Evolutionary conservation across 2,888 invertebrate genomes (phyloP), one percentile per base, ranked within the genome.

Genomic region (Cacoxenus indagator): DNA sequence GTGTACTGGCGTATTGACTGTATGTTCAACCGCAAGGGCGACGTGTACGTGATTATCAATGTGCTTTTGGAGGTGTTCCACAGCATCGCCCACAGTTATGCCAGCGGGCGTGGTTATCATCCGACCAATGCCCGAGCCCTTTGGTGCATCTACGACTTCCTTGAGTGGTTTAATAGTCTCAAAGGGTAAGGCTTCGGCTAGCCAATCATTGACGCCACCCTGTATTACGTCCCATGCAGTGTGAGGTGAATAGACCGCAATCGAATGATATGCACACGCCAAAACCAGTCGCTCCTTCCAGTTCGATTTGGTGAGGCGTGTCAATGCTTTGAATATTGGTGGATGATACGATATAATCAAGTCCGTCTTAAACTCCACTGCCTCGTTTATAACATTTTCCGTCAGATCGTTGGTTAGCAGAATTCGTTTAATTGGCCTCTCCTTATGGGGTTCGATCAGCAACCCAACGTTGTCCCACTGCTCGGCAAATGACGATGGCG

Each of bases 391-490:
- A 0, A 98, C 97, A 73, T 91, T 91, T 87, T 96, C 94, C 0
- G 97, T 98, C 45, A 98, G 89, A 87, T 98, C 98, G 88, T 97
- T 98, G 1, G 98, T 98, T 45, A 98, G 88, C 67, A 98, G 85
- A 65, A 97, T 91, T 69, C 90, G 92, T 4, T 88, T 89, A 14
- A 96, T 89, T 4, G 87, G 81, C 75, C 89, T 90, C 55, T 90
- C 88, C 27, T 90, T 89, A 27, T 88, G 89, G 0, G 97, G 97
- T 85, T 98, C 95, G 11, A 98, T 91, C 27, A 98, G 89, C 1
- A 98, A 89, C 0, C 98, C 98, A 64, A 97, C 97, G 88, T 98
- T 98, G 85, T 98, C 98, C 98, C 98, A 98, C 65, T 90, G 91
- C 80, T 94, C 96, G 2, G 97, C 95, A 14, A 94, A 88, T 1